phyloP scores from a whole-genome alignment of 2,888 invertebrate species.

The Stenoptilia bipunctidactyla region DNA sequence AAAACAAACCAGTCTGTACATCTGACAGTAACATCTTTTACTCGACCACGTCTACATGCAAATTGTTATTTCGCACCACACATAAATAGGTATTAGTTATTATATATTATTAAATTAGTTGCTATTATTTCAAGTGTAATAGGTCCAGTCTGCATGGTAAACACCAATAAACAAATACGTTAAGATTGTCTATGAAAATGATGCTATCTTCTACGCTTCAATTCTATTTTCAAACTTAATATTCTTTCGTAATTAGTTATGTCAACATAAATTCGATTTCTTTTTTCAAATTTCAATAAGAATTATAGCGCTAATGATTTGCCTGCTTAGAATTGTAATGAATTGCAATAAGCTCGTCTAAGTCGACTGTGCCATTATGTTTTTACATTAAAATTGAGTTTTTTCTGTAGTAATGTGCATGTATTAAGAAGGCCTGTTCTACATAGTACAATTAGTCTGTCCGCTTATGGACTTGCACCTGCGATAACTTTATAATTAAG shows the following conservation, averaged over 20 bases:
- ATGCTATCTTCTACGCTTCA: no score
- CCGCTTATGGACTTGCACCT: slow-evolving; percentile 52
- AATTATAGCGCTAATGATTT: no score
- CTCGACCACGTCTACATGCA: slow-evolving; percentile 43
- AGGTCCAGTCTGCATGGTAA: no score
- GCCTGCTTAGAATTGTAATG: no score
- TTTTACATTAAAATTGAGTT: slow-evolving; percentile 29
- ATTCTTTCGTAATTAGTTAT: no score
- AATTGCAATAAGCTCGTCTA: neutral
- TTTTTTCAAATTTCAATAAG: no score
- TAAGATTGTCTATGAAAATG: neutral
- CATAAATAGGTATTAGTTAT: no score
- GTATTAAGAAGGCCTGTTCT: slow-evolving; percentile 30
- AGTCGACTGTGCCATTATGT: slow-evolving; percentile 33
- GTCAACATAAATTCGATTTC: no score
- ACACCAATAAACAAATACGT: neutral
- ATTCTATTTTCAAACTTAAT: no score
- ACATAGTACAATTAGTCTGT: slow-evolving; percentile 39
- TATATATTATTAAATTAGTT: no score
- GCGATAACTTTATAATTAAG: slow-evolving; percentile 46
- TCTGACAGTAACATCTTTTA: slow-evolving; percentile 27
- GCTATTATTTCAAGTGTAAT: no score
- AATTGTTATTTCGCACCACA: slow-evolving; percentile 32
- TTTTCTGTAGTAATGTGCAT: slow-evolving; percentile 32
- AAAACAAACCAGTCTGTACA: slow-evolving; percentile 49